Conservation (phyloP, 1,140 invertebrate species). For the Drosophila pectinifera region DNA sequence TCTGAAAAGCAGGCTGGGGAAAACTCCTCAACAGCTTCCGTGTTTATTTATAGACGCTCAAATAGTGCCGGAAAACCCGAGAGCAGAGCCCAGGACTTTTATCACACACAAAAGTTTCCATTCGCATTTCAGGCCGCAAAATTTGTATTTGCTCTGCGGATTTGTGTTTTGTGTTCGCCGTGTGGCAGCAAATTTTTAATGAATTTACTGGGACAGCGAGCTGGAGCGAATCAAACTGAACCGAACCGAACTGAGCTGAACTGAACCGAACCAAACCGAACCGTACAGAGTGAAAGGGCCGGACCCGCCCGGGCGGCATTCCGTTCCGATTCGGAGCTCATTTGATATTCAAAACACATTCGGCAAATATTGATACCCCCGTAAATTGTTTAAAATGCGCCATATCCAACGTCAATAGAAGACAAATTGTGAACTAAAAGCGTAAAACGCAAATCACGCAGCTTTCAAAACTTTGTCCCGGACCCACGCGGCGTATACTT, state of each 20-base stretch:
- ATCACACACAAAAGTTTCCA: constrained; percentile 52
- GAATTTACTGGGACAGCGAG: constrained; percentile 64
- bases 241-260: constrained; percentile 1
- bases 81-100: constrained; percentile 40
- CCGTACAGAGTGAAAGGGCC: constrained; percentile 38
- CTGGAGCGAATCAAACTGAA: constrained; percentile 3
- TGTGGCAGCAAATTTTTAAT: constrained; percentile 79
- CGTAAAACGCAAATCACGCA: constrained; percentile 76
- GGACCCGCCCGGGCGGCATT: constrained; percentile 3
- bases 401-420: constrained; percentile 60
- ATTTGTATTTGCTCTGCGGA: constrained; percentile 78
- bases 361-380: constrained; percentile 82
- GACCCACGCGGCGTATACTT: constrained; percentile 63
- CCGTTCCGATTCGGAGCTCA: constrained; percentile 43
- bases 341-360: constrained; percentile 84
- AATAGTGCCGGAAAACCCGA: constrained; percentile 64
- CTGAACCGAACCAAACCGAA: constrained; percentile 11
- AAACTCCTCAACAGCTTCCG: constrained; percentile 61
- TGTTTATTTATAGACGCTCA: constrained; percentile 78
- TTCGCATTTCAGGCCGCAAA: constrained; percentile 66
- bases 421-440: constrained; percentile 78
- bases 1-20: constrained; percentile 10
- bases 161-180: constrained; percentile 70
- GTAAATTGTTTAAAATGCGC: constrained; percentile 84
- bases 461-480: constrained; percentile 61